Conservation (phyloP, 2,888 invertebrate species). For the Drosophila anomelani region DNA sequence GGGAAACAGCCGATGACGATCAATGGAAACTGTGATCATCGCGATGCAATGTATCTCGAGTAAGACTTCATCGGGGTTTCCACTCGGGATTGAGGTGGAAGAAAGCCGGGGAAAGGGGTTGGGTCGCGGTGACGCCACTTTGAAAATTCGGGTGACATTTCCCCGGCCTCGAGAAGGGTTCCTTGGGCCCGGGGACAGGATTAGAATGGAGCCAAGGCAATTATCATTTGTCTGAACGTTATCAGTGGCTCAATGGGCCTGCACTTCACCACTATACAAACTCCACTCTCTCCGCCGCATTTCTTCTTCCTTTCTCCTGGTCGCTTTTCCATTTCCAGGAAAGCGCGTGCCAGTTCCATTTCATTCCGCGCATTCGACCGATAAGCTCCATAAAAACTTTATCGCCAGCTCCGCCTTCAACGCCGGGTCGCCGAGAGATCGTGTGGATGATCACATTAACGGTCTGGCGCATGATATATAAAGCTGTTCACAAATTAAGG, state of each 20-base stretch:
- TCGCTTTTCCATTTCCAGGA: constrained; percentile 49
- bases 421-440: constrained; percentile 49
- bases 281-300: constrained; percentile 17
- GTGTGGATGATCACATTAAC: constrained; percentile 81
- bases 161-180: constrained; percentile 13
- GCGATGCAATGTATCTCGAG: constrained; percentile 58
- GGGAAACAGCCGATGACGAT: constrained; percentile 59
- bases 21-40: constrained; percentile 69
- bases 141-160: constrained; percentile 71
- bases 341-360: constrained; percentile 71
- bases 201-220: constrained; percentile 82
- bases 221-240: constrained; percentile 80
- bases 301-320: constrained; percentile 1
- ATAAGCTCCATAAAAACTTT: constrained; percentile 74
- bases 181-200: constrained; percentile 50
- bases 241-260: constrained; percentile 43
- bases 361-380: constrained; percentile 45
- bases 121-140: constrained; percentile 72
- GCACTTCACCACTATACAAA: background rate
- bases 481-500: constrained; percentile 82
- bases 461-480: constrained; percentile 77
- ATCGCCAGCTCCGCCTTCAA: constrained; percentile 50
- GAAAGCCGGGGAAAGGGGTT: constrained; percentile 48
- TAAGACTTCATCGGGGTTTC: constrained; percentile 33
- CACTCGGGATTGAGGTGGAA: constrained; percentile 10